Evolutionary conservation across 2,888 invertebrate genomes (phyloP).

Genomic region (Clunio marinus): DNA sequence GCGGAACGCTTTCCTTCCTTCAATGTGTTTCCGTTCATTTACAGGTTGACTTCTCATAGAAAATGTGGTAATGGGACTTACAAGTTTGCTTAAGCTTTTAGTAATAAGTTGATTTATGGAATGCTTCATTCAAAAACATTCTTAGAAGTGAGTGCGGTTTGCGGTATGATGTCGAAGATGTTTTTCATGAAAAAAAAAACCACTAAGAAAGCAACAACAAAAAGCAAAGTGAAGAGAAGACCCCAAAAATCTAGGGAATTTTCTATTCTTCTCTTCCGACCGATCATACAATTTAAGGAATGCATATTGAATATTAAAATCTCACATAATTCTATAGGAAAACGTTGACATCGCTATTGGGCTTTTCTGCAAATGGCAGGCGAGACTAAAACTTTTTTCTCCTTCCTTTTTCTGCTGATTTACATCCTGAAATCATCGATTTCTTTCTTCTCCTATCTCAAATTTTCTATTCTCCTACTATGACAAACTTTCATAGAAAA

Average conservation of each 20-base stretch:
- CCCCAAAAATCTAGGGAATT: not conserved
- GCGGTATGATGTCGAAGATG: too few species aligned
- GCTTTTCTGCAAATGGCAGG: not conserved
- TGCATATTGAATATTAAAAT: constrained; percentile 26
- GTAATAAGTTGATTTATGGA: constrained; percentile 16
- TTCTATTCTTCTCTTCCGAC: too few species aligned
- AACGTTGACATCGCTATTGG: too few species aligned
- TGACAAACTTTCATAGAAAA: not conserved
- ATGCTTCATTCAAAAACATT: not conserved
- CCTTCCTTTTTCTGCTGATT: not conserved
- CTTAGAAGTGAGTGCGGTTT: not conserved
- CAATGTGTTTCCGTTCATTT: not conserved
- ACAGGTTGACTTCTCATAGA: not conserved
- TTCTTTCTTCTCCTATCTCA: not conserved
- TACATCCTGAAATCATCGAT: constrained; percentile 3
- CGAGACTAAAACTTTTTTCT: not conserved
- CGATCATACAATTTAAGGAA: not conserved
- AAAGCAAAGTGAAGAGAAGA: not conserved
- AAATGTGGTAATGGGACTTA: not conserved
- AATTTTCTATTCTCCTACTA: not conserved
- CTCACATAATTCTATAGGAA: not conserved
- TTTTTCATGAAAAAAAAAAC: too few species aligned
- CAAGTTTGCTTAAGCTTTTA: not conserved
- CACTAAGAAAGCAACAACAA: too few species aligned
- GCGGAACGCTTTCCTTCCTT: not conserved